phyloP scores from a whole-genome alignment of 2,888 invertebrate species.

The Embidobia sp. region DNA sequence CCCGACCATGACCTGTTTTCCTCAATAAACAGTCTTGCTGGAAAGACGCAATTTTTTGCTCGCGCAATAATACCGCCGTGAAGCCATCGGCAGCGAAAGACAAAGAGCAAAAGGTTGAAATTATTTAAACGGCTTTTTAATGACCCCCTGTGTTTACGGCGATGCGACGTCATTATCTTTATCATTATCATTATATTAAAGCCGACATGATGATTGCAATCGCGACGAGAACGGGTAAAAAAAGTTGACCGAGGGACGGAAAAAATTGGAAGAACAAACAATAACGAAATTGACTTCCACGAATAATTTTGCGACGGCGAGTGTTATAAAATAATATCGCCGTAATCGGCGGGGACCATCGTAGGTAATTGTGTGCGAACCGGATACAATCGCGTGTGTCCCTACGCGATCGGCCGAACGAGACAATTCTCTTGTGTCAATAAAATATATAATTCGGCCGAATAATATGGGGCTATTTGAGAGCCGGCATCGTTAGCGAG shows the following conservation, averaged over 20 bases:
- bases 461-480: not conserved
- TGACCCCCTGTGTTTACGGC: no score
- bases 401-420: not conserved
- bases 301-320: slow-evolving; percentile 21
- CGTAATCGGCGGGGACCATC: slow-evolving; percentile 24
- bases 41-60: no score
- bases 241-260: not conserved
- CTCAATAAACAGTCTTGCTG: no score
- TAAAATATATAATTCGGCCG: slow-evolving; percentile 25
- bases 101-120: no score
- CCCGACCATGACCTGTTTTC: no score
- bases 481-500: not conserved
- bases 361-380: slow-evolving; percentile 13
- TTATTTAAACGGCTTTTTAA: slow-evolving; percentile 13
- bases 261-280: not conserved
- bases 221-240: not conserved
- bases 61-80: slow-evolving; percentile 16
- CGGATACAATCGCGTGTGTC: slow-evolving; percentile 32
- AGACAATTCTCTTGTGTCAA: slow-evolving; percentile 40
- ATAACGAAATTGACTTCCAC: slow-evolving; percentile 25
- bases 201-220: not conserved
- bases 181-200: no score
- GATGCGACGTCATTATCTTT: not conserved
- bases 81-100: slow-evolving; percentile 4
- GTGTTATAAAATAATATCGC: slow-evolving; percentile 8